These are phyloP conservation scores for Caradrina kadenii DNA, from an alignment of 2,888 invertebrate genomes.

Conservation along the genomic window DNA sequence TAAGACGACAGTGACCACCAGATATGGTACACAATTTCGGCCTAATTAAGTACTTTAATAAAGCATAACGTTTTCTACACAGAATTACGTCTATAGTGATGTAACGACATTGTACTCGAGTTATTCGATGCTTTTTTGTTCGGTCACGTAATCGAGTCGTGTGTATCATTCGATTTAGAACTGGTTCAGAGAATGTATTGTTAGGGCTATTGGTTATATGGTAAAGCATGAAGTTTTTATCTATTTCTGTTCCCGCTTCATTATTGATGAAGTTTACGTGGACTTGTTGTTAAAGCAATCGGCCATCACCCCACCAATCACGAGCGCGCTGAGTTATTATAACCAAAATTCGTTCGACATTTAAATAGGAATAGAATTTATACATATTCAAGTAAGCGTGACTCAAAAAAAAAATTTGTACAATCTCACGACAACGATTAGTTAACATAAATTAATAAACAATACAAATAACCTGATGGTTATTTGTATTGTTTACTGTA, in stretches of 20 bases:
- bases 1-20: slow-evolving; percentile 17
- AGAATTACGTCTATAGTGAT: slow-evolving; percentile 53
- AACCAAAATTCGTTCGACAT: no score
- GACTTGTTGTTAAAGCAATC: background rate
- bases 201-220: slow-evolving; percentile 17
- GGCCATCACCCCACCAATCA: no score
- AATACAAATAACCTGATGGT: no score
- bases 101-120: slow-evolving; percentile 41
- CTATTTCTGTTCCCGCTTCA: slow-evolving; percentile 15
- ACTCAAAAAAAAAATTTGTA: no score
- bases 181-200: slow-evolving; percentile 43
- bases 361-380: no score
- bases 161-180: slow-evolving; percentile 48
- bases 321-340: no score
- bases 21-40: slow-evolving; percentile 23
- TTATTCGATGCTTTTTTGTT: slow-evolving; percentile 55
- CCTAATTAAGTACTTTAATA: slow-evolving; percentile 49
- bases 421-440: no score
- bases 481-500: no score
- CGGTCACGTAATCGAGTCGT: slow-evolving; percentile 31
- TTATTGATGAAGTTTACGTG: background rate
- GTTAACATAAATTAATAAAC: no score
- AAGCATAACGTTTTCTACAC: slow-evolving; percentile 54
- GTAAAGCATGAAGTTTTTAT: slow-evolving; percentile 11
- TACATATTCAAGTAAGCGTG: no score